A percentile compares a stretch with the other conserved stretches of the same genome.
These are phyloP conservation scores for Phataginus tricuspis DNA, from an alignment of 2,797 vertebrate genomes.

Conservation along the genomic window DNA sequence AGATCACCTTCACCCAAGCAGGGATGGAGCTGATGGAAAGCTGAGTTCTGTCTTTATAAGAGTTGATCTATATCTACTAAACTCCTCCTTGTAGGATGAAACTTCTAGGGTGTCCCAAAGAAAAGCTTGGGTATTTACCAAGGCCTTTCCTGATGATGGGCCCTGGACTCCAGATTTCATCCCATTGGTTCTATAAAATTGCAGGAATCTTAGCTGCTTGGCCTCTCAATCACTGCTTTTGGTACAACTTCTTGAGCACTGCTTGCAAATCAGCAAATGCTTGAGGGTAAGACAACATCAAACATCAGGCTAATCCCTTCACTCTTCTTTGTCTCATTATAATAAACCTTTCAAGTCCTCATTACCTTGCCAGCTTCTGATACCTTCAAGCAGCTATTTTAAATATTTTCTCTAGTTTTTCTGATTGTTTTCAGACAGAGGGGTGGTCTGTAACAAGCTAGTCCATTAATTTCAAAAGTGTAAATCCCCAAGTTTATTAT, in stretches of 20 bases:
- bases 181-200: not conserved
- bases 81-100: not conserved
- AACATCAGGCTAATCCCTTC: not conserved
- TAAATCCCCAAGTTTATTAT: constrained; percentile 4
- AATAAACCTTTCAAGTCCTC: not conserved
- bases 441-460: not conserved
- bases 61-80: not conserved
- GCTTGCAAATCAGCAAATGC: not conserved
- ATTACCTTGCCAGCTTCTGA: not conserved
- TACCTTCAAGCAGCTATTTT: not conserved
- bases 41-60: not conserved
- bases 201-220: not conserved
- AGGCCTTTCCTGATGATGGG: not conserved
- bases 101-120: not conserved
- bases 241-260: not conserved
- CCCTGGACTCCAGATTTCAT: not conserved
- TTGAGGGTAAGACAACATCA: not conserved
- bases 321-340: not conserved
- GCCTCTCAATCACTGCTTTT: not conserved
- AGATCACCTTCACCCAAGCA: not conserved
- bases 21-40: not conserved
- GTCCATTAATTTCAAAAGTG: not conserved
- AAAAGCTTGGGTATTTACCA: not conserved
- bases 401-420: not conserved
- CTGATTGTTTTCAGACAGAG: not conserved